These are phyloP conservation scores for Hypsopygia costalis DNA, from an alignment of 2,888 invertebrate genomes.

Conservation along the genomic window DNA sequence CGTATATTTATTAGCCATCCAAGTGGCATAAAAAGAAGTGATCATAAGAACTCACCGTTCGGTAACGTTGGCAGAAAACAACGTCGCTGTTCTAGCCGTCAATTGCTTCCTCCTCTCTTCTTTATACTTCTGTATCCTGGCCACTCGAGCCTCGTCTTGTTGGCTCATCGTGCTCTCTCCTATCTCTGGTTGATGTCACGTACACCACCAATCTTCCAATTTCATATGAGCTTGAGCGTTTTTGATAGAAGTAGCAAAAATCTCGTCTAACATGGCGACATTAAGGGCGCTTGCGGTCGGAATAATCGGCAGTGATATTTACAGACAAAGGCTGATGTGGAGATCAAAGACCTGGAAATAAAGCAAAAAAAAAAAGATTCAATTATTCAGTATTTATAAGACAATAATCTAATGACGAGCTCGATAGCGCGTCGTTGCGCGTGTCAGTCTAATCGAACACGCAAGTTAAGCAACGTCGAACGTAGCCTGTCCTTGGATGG, in stretches of 20 bases:
- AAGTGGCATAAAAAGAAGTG: too few relatives aligned
- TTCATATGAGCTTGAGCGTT: conserved; percentile 37
- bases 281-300: conserved; percentile 64
- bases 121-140: conserved; percentile 86
- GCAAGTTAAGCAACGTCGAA: too few relatives aligned
- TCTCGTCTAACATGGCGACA: conserved; percentile 72
- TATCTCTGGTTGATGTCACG: conserved; percentile 51
- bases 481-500: too few relatives aligned
- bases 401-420: too few relatives aligned
- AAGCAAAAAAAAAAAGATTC: conserved; percentile 24
- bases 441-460: too few relatives aligned
- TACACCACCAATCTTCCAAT: conserved; percentile 43
- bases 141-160: conserved; percentile 77
- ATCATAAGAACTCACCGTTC: conserved; percentile 57
- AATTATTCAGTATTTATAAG: too few relatives aligned
- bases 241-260: conserved; percentile 43
- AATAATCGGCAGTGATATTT: conserved; percentile 72
- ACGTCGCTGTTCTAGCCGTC: conserved; percentile 79
- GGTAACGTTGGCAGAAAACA: conserved; percentile 84
- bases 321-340: conserved; percentile 54
- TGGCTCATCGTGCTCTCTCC: conserved; percentile 55
- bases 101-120: conserved; percentile 86
- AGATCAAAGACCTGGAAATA: conserved; percentile 54
- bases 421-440: too few relatives aligned
- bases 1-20: too few relatives aligned